These are phyloP conservation scores for Drosophila nigricruria DNA, from an alignment of 2,888 invertebrate genomes.

Conservation along the genomic window DNA sequence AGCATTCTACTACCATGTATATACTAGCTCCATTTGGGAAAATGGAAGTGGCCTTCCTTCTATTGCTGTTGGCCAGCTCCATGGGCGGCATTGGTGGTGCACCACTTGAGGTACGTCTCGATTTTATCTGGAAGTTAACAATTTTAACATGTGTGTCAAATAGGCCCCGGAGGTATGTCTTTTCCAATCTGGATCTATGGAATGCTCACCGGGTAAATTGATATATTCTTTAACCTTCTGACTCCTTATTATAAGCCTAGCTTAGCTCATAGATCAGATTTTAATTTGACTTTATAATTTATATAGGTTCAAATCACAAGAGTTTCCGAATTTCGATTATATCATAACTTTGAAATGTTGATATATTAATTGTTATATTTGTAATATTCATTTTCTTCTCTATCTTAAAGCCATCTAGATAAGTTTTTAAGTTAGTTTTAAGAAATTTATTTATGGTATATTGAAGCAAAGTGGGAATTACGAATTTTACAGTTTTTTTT, in stretches of 20 bases:
- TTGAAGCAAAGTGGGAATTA: too few species aligned
- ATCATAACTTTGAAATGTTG: not conserved
- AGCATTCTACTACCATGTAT: slow-evolving; percentile 25
- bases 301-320: not conserved
- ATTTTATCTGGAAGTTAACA: not conserved
- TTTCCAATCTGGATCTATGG: slow-evolving; percentile 35
- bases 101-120: slow-evolving; percentile 39
- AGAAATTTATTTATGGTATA: not conserved
- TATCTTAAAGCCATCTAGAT: not conserved
- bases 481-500: too few species aligned
- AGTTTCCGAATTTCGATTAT: not conserved
- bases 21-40: slow-evolving; percentile 33
- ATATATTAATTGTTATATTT: not conserved
- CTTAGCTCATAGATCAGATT: not conserved
- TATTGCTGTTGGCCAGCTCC: slow-evolving; percentile 27
- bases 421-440: not conserved
- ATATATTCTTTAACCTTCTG: not conserved
- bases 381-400: not conserved
- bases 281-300: not conserved
- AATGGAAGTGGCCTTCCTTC: slow-evolving; percentile 35
- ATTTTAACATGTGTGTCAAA: not conserved
- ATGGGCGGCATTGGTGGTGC: slow-evolving; percentile 33
- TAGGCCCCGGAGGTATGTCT: slow-evolving; percentile 47
- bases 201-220: slow-evolving; percentile 48
- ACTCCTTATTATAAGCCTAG: not conserved